Evolutionary conservation across 1,140 invertebrate genomes (phyloP).

Genomic region (Ceratina australensis): DNA sequence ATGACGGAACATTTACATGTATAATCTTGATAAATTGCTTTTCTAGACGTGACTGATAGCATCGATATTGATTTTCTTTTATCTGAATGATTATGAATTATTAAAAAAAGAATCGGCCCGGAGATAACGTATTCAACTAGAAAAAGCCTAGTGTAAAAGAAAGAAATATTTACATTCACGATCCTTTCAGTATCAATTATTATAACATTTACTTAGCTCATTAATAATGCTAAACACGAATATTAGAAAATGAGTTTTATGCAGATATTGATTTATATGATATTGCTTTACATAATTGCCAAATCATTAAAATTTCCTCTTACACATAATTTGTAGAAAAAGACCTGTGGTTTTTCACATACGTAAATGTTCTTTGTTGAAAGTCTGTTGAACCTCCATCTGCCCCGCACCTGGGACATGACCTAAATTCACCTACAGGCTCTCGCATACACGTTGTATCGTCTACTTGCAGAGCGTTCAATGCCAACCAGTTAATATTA

Average conservation of each 20-base stretch:
- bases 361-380: background rate
- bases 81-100: background rate
- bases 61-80: background rate
- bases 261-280: no score
- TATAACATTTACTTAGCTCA: background rate
- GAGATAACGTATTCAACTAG: background rate
- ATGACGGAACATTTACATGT: background rate
- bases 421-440: conserved; percentile 36
- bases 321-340: no score
- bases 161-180: background rate
- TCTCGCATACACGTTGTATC: conserved; percentile 5
- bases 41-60: background rate
- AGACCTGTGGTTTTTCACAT: no score
- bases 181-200: background rate
- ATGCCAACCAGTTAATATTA: conserved; percentile 43
- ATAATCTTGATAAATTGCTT: background rate
- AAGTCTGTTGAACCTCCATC: conserved; percentile 26
- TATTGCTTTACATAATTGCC: no score
- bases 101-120: background rate
- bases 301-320: no score
- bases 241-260: no score
- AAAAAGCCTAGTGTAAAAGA: background rate
- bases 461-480: conserved; percentile 22
- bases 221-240: background rate
- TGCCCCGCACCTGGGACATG: conserved; percentile 17